Conservation (phyloP, 2,888 invertebrate species). For the Diaprepes abbreviatus region DNA sequence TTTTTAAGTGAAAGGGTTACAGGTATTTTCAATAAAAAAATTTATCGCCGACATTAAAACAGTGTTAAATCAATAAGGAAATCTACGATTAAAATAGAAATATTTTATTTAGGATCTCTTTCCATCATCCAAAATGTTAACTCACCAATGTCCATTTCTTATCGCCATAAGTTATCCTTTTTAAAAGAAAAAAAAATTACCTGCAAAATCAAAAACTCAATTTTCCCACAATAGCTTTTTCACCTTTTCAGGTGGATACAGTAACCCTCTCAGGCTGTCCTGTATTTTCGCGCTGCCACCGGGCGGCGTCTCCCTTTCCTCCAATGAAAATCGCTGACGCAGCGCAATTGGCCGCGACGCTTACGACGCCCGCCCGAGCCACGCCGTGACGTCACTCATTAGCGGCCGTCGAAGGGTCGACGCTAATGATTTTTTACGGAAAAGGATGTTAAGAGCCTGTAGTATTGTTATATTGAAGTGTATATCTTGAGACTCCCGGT, state of each 20-base stretch:
- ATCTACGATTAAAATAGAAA: too few species aligned
- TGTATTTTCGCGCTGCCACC: constrained; percentile 57
- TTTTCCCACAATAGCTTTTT: constrained; percentile 22
- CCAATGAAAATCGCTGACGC: constrained; percentile 63
- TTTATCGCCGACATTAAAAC: too few species aligned
- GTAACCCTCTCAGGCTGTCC: constrained; percentile 16
- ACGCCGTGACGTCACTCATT: constrained; percentile 51
- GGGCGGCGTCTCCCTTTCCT: constrained; percentile 65
- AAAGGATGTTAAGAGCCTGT: background rate
- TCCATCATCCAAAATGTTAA: too few species aligned
- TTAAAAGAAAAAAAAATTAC: too few species aligned
- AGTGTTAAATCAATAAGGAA: too few species aligned
- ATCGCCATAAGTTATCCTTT: too few species aligned
- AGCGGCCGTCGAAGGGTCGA: constrained; percentile 38
- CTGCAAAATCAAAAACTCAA: background rate
- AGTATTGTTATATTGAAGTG: background rate
- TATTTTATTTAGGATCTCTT: too few species aligned
- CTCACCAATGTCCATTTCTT: too few species aligned
- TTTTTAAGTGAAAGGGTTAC: too few species aligned
- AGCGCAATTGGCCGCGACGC: constrained; percentile 61
- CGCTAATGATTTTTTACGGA: constrained; percentile 46
- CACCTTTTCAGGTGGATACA: constrained; percentile 39
- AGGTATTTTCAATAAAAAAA: too few species aligned
- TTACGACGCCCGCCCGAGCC: constrained; percentile 62
- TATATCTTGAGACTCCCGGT: background rate